Percentiles rank a stretch among this genome's conserved stretches.
phyloP scores from a whole-genome alignment of 1,140 invertebrate species.

The Megalopta genalis region DNA sequence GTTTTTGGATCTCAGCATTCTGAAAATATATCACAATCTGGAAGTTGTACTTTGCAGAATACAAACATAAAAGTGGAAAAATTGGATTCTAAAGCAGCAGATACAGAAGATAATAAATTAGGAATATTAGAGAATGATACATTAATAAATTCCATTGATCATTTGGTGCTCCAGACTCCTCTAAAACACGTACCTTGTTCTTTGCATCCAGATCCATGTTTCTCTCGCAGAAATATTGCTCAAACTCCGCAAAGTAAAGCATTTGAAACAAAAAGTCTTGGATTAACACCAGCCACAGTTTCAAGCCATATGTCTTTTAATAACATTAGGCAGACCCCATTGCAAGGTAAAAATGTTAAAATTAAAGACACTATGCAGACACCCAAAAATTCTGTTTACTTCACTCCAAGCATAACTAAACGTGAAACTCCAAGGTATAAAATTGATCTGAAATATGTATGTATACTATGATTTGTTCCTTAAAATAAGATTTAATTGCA shows the following conservation, averaged over 20 bases:
- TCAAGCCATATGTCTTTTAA: conserved; percentile 63
- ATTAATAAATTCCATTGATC: conserved; percentile 18
- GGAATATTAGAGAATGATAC: conserved; percentile 7
- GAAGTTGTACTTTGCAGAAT: neutral
- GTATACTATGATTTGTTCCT: neutral
- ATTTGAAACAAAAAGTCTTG: conserved; percentile 43
- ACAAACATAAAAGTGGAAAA: conserved; percentile 3
- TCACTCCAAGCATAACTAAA: conserved; percentile 49
- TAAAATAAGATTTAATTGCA: conserved; percentile 37
- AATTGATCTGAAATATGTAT: neutral
- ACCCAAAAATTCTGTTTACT: conserved; percentile 54
- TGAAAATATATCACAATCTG: neutral
- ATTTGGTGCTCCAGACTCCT: conserved; percentile 66
- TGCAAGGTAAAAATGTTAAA: conserved; percentile 51
- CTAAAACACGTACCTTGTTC: conserved; percentile 65
- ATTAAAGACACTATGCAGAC: conserved; percentile 52
- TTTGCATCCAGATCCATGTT: conserved; percentile 65
- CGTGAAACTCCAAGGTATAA: conserved; percentile 64
- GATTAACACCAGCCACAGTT: conserved; percentile 69
- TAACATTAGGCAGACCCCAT: conserved; percentile 64
- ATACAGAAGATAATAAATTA: conserved; percentile 11
- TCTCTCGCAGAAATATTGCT: conserved; percentile 72
- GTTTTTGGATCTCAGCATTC: neutral
- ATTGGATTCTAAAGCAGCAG: conserved; percentile 4
- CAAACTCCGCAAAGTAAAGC: conserved; percentile 71